Conservation (phyloP, 2,113 vertebrate species). For the Myxocyprinus asiaticus region DNA sequence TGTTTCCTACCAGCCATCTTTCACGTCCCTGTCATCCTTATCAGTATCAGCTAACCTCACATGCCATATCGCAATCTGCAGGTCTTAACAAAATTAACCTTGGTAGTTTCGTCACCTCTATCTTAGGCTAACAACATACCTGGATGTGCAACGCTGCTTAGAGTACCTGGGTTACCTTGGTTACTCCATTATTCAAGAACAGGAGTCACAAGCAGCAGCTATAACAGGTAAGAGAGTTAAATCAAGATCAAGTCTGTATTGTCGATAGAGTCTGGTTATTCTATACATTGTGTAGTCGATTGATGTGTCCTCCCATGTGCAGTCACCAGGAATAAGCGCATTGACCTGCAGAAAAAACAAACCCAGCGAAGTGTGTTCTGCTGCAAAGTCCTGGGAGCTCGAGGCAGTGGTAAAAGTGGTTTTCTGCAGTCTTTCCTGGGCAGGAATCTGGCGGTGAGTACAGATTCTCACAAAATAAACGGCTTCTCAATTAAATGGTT, state of each 20-base stretch:
- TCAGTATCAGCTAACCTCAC: no score
- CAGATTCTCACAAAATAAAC: not conserved
- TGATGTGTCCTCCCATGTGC: constrained; percentile 41
- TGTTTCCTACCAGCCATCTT: no score
- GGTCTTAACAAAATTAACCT: no score
- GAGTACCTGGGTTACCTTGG: constrained; percentile 96
- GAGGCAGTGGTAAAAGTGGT: constrained; percentile 87
- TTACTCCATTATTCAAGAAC: constrained; percentile 95
- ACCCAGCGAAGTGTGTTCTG: constrained; percentile 96
- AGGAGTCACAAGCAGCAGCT: constrained; percentile 94
- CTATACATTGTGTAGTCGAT: no score
- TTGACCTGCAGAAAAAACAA: constrained; percentile 97
- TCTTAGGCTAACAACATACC: constrained; percentile 90
- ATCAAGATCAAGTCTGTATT: not conserved
- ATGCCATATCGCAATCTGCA: no score
- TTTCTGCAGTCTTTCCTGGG: constrained; percentile 93
- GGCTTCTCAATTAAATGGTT: no score
- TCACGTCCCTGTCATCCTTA: no score
- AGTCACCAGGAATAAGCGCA: constrained; percentile 98
- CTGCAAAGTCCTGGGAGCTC: constrained; percentile 90
- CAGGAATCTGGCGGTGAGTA: constrained; percentile 84
- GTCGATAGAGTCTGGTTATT: no score
- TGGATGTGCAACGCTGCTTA: constrained; percentile 94
- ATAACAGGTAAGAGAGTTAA: constrained; percentile 80
- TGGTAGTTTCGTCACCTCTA: constrained; percentile 20